Conservation (phyloP, 2,113 vertebrate genomes). For the Charadrius vociferus region DNA sequence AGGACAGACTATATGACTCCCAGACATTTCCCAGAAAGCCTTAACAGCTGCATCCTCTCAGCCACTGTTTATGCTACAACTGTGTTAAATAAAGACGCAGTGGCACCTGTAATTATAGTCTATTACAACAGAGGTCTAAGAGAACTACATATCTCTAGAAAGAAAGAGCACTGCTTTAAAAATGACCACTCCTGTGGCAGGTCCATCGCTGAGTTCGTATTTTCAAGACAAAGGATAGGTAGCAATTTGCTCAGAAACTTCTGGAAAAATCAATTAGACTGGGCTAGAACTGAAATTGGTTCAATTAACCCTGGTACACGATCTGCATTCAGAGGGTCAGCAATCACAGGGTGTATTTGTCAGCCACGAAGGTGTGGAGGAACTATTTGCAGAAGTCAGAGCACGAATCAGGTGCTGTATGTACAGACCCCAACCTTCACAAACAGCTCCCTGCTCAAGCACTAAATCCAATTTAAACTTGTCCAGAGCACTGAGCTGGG, state of each 20-base stretch:
- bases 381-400: not conserved
- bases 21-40: not conserved
- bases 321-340: not conserved
- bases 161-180: not conserved
- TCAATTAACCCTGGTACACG: not conserved
- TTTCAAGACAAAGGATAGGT: not conserved
- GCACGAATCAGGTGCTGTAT: not conserved
- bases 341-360: not conserved
- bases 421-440: not conserved
- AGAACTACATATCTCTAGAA: not conserved
- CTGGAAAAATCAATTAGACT: not conserved
- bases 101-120: not conserved
- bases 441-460: not conserved
- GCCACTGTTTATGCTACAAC: not conserved
- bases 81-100: not conserved
- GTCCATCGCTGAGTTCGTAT: not conserved
- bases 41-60: not conserved
- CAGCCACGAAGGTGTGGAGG: not conserved
- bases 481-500: not conserved
- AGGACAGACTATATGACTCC: accelerated
- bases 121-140: not conserved
- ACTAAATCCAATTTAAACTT: not conserved
- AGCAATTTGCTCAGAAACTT: not conserved
- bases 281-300: not conserved
- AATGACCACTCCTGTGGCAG: not conserved